Evolutionary conservation across 2,797 vertebrate species (phyloP).

Genomic region (Myotis myotis): DNA sequence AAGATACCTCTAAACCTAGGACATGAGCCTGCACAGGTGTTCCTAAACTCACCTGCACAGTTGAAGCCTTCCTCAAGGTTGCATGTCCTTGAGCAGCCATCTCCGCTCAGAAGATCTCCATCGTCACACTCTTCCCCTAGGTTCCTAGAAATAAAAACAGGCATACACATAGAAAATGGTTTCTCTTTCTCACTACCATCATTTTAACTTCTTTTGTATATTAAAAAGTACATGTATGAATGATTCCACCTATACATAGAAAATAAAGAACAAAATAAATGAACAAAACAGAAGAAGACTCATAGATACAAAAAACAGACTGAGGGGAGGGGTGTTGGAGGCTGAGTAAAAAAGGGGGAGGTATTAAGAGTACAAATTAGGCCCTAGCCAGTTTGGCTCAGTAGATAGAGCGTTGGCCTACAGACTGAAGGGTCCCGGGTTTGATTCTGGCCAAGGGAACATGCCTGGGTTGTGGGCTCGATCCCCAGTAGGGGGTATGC

Average conservation of each 20-base stretch:
- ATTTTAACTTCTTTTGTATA: not conserved
- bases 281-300: not conserved
- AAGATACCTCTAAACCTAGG: not conserved
- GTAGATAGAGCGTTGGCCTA: no score
- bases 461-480: no score
- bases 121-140: slow-evolving; percentile 94
- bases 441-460: no score
- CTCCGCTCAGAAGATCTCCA: slow-evolving; percentile 91
- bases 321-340: not conserved
- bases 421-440: no score
- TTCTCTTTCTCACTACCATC: not conserved
- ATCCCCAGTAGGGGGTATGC: no score
- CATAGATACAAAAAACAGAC: not conserved
- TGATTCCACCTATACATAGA: not conserved
- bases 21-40: no score
- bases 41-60: slow-evolving; percentile 89
- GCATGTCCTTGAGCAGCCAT: slow-evolving; percentile 95
- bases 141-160: slow-evolving; percentile 80
- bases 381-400: no score
- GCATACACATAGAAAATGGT: not conserved
- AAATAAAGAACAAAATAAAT: not conserved
- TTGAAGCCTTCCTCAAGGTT: slow-evolving; percentile 90
- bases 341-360: not conserved
- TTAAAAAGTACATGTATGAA: not conserved
- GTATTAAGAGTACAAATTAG: not conserved